Base-by-base conservation (phyloP, 2,797 vertebrate species). In the Neopelma chrysocephalum region DNA sequence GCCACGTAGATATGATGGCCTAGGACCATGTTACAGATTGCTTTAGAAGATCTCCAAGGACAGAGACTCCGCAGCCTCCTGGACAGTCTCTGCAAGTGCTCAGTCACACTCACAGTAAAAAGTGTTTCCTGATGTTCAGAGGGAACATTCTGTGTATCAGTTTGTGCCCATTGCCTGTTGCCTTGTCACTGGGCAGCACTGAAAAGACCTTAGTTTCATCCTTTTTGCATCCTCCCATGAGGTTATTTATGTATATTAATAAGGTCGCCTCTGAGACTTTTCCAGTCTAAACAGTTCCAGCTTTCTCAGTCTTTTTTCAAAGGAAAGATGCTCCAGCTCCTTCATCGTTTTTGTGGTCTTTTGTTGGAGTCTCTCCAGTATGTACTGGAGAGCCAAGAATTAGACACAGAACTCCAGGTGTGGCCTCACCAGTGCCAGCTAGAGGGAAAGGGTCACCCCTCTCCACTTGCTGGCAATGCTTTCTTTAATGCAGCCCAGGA, bases 401-500 rank as follows among this genome's bases (percentile, higher is more conserved):
- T 32, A 18, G 36, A 6, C 21, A 42, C 9, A 72, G 21, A 25
- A 57, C 22, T 50, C 45, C 4, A 32, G 13, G 2, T 29, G 12
- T 38, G 31, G 6, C 19, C 54, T 72, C n/a, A 65, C 11, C 12
- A 23, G 26, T 25, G 26, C 17, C 3, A 4, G 64, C 22, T 5
- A 53, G 8, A 77, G 7, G 2, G 12, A 25, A 77, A 80, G n/a
- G 15, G 45, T 50, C n/a, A 69, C 5, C 23, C 32, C n/a, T 32
- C 5, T 57, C 1, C 0, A 15, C 3, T 7, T 65, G 25, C 29
- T 50, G 36, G 10, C 32, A 81, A 40, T 2, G 17, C 0, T 62
- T 31, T 50, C 60, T 75, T 25, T 62, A 54, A 61, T 43, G 36
- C 22, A 69, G 7, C 17, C 15, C 54, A 64, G 31, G 2, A 43